Evolutionary conservation across 53 echinoderm and acorn worm species (phyloP), one percentile per base, ranked within the genome.

Genomic region (Mesocentrotus franciscanus): DNA sequence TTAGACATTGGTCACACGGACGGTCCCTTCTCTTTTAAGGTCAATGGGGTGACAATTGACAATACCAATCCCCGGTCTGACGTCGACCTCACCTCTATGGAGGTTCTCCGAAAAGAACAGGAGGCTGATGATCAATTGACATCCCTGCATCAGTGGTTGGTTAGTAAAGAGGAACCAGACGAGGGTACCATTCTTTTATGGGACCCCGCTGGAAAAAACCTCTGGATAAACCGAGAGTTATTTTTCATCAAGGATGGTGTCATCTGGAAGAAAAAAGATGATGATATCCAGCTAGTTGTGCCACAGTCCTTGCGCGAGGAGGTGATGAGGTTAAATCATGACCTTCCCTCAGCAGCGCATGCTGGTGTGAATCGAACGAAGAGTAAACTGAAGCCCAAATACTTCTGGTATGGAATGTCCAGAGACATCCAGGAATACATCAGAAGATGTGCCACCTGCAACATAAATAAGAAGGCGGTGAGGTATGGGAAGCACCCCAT

Each of bases 341-440:
- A 97, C 78, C 57, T 96, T 3, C 97, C 97, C 0, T 94, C 96
- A 1, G 95, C 97, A 0, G 97, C 72, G 8, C 96, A 97, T 55
- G 92, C 96, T 15, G 97, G 96, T 0, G 75, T 95, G 1, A 94
- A 76, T 16, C 78, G 95, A 8, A 97, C 97, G 0, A 70, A n/a
- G 0, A 60, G 68, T 20, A 95, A 74, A 60, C 24, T 97, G 36
- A 96, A 76, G 93, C 10, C 61, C 33, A 72, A 78, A 58, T 97
- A 95, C 71, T 96, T 58, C 27, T 97, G 97, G 96, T 92, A 89
- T 30, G 93, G 96, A 42, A 92, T 96, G 96, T 83, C 78, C 0
- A 3, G 78, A 10, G 97, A 95, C 27, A 59, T 97, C 10, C 59
- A 95, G 49, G 59, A 55, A 0, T 95, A 94, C 61, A 42, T 95